Conservation (phyloP, 2,888 invertebrate species). For the Temnothorax ravouxi region DNA sequence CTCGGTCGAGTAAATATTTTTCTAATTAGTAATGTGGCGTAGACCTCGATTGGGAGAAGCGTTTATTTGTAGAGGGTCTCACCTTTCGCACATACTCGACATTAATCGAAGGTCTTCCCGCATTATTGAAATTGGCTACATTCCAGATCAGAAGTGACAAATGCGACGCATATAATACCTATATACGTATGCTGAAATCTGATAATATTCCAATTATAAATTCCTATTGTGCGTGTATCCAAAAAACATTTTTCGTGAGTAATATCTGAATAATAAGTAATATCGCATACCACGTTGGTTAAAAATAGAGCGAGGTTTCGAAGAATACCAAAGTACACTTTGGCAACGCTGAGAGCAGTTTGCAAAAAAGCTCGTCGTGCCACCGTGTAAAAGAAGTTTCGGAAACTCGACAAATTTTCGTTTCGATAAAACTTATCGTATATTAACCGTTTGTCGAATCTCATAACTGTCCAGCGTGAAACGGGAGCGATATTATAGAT, state of each 20-base stretch:
- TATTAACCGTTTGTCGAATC: not conserved
- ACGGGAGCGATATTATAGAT: not conserved
- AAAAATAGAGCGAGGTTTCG: not conserved
- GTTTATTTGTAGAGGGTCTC: constrained; percentile 15
- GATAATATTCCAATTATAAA: constrained; percentile 8
- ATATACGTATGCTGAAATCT: not conserved
- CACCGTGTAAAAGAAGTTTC: not conserved
- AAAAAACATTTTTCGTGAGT: not conserved
- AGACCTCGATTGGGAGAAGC: constrained; percentile 6
- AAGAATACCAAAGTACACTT: not conserved
- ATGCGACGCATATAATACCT: not conserved
- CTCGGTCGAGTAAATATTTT: constrained; percentile 36
- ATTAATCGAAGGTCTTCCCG: constrained; percentile 13
- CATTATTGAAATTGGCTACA: constrained; percentile 32
- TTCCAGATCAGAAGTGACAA: constrained; percentile 1
- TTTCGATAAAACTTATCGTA: not conserved
- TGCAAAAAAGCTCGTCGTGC: not conserved
- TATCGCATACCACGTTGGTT: not conserved
- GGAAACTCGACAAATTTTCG: not conserved
- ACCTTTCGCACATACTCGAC: constrained; percentile 19
- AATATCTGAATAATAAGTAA: not conserved
- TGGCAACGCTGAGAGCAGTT: not conserved
- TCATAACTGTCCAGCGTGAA: not conserved
- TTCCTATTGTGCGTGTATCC: not conserved
- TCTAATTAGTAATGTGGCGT: constrained; percentile 24